Evolutionary conservation across 2,113 vertebrate genomes (phyloP).

Genomic region (Boulengeromyrus knoepffleri): DNA sequence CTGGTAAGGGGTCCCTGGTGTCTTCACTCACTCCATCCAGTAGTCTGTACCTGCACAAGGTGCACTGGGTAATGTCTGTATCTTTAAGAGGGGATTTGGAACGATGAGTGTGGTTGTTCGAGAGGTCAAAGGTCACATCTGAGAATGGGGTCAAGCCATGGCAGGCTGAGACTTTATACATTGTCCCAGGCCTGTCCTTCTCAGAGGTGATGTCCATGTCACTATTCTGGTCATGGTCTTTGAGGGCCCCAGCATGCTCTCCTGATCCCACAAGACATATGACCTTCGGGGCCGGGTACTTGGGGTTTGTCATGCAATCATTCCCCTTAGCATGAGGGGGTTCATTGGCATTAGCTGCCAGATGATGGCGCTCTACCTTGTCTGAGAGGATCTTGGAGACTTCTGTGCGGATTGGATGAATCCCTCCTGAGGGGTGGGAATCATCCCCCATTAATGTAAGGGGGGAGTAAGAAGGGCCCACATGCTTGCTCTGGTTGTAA

Average conservation of each 20-base stretch:
- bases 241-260: background rate
- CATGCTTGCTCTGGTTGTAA: constrained; percentile 18
- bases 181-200: background rate
- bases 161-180: background rate
- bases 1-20: background rate
- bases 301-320: background rate
- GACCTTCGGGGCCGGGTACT: background rate
- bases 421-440: constrained; percentile 5
- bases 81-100: background rate
- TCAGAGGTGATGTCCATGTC: background rate
- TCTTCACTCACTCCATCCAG: background rate
- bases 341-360: background rate
- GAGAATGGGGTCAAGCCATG: background rate
- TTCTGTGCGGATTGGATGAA: background rate
- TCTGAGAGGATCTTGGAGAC: background rate
- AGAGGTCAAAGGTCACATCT: background rate
- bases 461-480: constrained; percentile 14
- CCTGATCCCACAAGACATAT: background rate
- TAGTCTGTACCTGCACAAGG: background rate
- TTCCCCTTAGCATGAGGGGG: background rate
- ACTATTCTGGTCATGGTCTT: background rate
- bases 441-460: background rate
- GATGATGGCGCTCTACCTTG: background rate
- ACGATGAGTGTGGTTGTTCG: background rate
- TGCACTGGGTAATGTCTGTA: background rate